A percentile compares a stretch with the other conserved stretches of the same genome.
These are phyloP conservation scores for Pteronotus mesoamericanus DNA, from an alignment of 2,797 vertebrate genomes.

Conservation along the genomic window DNA sequence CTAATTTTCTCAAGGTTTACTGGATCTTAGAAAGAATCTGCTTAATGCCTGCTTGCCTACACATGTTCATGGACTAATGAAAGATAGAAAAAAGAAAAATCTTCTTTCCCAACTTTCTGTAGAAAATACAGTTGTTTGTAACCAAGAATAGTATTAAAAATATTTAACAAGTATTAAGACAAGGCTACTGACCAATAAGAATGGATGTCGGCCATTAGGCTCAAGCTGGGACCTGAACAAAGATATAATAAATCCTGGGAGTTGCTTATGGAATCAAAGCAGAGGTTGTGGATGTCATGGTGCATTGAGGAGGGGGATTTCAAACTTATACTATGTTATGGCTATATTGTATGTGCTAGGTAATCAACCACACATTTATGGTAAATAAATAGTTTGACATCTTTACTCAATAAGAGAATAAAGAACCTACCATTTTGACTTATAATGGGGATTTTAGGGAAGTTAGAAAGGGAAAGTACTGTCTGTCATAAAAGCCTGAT, in stretches of 20 bases:
- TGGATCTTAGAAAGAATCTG: neutral
- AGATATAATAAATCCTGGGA: neutral
- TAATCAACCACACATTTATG: neutral
- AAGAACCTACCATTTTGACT: neutral
- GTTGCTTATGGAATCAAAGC: neutral
- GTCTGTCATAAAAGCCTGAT: neutral
- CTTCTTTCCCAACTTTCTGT: neutral
- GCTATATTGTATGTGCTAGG: neutral
- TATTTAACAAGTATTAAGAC: neutral
- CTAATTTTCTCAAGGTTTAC: neutral
- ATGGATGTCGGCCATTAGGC: neutral
- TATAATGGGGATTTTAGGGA: neutral
- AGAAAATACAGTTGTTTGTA: neutral
- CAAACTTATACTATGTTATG: neutral
- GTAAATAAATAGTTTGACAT: neutral
- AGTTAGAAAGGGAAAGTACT: neutral
- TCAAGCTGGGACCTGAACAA: neutral
- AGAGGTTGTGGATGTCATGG: rapidly evolving
- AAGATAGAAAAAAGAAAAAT: neutral
- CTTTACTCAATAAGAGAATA: neutral
- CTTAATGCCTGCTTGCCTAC: neutral
- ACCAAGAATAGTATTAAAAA: neutral
- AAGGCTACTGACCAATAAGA: neutral
- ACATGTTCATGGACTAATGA: neutral
- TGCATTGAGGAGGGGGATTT: neutral